Base-by-base conservation (phyloP, 1,140 invertebrate species). In the Chlorops oryzae region DNA sequence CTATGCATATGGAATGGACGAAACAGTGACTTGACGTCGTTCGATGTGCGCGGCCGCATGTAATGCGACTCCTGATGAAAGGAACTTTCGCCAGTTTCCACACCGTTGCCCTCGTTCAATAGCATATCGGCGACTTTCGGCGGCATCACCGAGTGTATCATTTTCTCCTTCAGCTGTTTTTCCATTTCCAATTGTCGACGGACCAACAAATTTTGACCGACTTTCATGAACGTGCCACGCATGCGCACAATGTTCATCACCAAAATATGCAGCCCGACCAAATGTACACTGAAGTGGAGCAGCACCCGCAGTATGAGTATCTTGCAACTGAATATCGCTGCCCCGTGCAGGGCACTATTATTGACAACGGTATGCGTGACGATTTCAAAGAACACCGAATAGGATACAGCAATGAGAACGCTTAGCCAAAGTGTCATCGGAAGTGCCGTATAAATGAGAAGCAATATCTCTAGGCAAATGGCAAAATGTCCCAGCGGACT, bases 61-160 rank as follows among this genome's bases (percentile, higher is more conserved):
- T 71, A 65, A 10, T 63, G 59, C 2, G 59, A 70, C 27, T 73
- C 59, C 0, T 61, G 53, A 0, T 54, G 32, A 13, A 48, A 20
- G 50, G 64, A 55, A 59, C 50, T 43, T 3, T 54, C 54, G 6
- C 47, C 54, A 17, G 75, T 70, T 45, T 79, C 75, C 3, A 78
- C 61, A 34, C 77, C 74, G 7, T 74, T 63, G 22, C 82, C 82
- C 54, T 86, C 84, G 52, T 84, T 82, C 78, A 94, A 84, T 12
- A 94, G 74, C 83, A 89, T 91, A 51, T 84, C 79, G 1, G 93
- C 93, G 2, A 96, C 87, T 64, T 87, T 88, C 2, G 87, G 88
- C 9, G 93, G 92, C 92, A 96, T 98, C 22, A 98, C 88, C 3
- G 91, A 96, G 66, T 92, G 89, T 63, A 97, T 96, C 92, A 96